Evolutionary conservation across 1,140 invertebrate species (phyloP).

Genomic region (Megalonaias nervosa): DNA sequence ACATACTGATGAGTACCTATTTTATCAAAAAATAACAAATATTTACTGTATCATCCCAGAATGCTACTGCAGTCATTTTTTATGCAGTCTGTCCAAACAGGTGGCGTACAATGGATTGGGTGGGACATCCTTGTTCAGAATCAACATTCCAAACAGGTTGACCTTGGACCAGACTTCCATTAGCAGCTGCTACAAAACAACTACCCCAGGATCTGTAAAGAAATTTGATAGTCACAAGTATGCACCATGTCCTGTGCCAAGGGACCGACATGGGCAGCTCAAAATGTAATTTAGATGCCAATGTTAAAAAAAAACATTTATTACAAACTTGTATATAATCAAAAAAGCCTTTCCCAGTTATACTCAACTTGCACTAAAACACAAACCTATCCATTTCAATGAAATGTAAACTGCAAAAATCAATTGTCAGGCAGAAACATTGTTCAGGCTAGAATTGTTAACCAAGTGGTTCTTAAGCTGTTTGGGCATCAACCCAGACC

Average conservation of each 20-base stretch:
- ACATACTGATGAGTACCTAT: no score
- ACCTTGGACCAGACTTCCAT: conserved; percentile 27
- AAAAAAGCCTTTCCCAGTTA: no score
- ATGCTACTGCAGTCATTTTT: conserved; percentile 31
- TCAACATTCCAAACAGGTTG: conserved; percentile 30
- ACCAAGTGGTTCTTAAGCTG: no score
- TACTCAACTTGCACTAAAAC: no score
- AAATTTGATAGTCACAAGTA: conserved; percentile 3
- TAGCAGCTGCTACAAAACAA: conserved; percentile 26
- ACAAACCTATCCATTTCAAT: no score
- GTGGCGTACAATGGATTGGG: not conserved
- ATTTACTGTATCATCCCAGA: conserved; percentile 28
- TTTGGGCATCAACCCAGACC: no score
- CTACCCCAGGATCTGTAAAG: conserved; percentile 26
- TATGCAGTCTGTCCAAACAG: conserved; percentile 28
- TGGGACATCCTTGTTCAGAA: not conserved
- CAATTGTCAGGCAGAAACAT: no score
- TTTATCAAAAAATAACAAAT: not conserved
- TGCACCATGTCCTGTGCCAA: not conserved
- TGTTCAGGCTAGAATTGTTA: no score
- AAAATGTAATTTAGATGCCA: no score
- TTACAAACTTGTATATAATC: no score
- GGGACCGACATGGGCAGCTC: not conserved
- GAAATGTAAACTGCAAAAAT: no score
- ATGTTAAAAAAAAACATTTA: no score